Evolutionary conservation across 2,797 vertebrate species (phyloP).

Genomic region (Gallirallus australis): DNA sequence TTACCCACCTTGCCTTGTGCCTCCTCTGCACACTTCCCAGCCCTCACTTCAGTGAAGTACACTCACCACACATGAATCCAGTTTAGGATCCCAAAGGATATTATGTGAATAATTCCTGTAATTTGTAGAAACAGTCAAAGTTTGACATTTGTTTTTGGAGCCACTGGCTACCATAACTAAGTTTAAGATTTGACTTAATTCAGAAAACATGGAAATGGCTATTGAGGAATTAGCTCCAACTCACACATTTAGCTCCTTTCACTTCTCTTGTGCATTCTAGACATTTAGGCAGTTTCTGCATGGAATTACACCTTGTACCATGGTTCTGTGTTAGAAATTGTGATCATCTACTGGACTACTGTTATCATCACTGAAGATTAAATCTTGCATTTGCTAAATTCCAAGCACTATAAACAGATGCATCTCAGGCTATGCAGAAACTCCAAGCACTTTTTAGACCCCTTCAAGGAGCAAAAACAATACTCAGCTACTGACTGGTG

Average conservation of each 20-base stretch:
- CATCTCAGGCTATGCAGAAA: neutral
- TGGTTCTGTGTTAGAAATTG: neutral
- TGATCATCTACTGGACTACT: neutral
- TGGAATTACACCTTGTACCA: neutral
- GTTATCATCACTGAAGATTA: constrained; percentile 28
- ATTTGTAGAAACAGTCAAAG: neutral
- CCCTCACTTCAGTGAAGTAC: neutral
- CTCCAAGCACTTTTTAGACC: neutral
- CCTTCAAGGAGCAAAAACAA: neutral
- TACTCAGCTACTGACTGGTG: neutral
- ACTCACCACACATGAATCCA: neutral
- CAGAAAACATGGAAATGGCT: neutral
- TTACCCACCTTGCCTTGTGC: neutral
- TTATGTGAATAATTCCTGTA: neutral
- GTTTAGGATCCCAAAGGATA: neutral
- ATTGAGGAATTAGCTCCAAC: neutral
- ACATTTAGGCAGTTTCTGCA: neutral
- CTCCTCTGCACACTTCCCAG: neutral
- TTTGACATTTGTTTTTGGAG: neutral
- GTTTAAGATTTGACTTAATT: neutral
- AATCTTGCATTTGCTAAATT: constrained; percentile 22
- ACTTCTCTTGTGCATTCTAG: neutral
- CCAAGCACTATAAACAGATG: constrained; percentile 16
- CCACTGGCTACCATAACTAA: neutral
- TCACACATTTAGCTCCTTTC: neutral